phyloP scores from a whole-genome alignment of 1,140 invertebrate species.

The Arion vulgaris region DNA sequence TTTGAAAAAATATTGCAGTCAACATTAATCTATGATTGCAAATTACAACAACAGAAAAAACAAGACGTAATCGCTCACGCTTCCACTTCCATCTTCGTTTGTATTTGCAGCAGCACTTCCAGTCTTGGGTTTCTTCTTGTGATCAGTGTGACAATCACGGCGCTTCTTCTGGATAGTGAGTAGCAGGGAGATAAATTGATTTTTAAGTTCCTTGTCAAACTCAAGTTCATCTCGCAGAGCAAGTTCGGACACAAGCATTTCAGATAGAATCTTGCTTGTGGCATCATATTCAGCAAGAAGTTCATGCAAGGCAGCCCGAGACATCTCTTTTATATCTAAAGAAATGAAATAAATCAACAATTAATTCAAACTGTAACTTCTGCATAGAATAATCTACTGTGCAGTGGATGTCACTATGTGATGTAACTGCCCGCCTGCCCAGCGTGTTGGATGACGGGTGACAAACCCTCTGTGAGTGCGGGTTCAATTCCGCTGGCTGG shows the following conservation, averaged over 20 bases:
- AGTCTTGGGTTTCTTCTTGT: constrained; percentile 61
- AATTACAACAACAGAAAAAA: too few species aligned
- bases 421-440: too few species aligned
- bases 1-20: too few species aligned
- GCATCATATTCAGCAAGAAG: constrained; percentile 93
- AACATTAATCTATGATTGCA: too few species aligned
- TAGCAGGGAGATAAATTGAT: constrained; percentile 97
- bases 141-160: constrained; percentile 65
- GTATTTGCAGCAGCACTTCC: constrained; percentile 22
- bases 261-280: constrained; percentile 92
- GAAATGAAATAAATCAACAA: constrained; percentile 16
- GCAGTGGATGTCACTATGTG: too few species aligned
- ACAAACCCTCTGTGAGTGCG: too few species aligned
- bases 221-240: constrained; percentile 93
- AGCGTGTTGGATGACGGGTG: too few species aligned
- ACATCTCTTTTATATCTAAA: constrained; percentile 86
- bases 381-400: too few species aligned
- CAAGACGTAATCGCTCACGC: constrained; percentile 39
- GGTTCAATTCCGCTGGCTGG: too few species aligned
- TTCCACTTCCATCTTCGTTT: constrained; percentile 17
- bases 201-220: constrained; percentile 99
- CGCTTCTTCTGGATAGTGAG: constrained; percentile 86
- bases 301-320: constrained; percentile 89
- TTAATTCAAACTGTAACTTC: too few species aligned
- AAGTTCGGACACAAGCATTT: constrained; percentile 84